A percentile compares a stretch with the other conserved stretches of the same genome.
Conservation (phyloP, 2,797 vertebrate species). For the Hybognathus amarus region DNA sequence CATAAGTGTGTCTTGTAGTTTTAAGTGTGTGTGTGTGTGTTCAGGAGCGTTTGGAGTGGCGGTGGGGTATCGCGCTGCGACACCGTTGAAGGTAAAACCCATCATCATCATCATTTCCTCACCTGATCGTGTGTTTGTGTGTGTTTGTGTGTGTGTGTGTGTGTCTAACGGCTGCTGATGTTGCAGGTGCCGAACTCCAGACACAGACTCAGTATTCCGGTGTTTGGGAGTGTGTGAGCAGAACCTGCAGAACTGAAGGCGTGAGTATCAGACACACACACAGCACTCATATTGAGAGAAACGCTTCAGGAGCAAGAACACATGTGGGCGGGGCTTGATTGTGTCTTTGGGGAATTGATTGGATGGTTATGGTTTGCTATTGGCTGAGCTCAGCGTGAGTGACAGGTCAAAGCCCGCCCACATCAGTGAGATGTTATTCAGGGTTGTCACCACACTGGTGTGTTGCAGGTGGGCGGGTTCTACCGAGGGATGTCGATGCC, state of each 20-base stretch:
- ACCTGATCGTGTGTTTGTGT: too few species aligned
- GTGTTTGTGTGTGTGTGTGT: too few species aligned
- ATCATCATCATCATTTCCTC: not conserved
- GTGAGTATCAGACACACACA: constrained; percentile 64
- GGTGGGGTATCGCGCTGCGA: constrained; percentile 87
- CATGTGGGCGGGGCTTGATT: not conserved
- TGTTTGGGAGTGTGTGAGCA: constrained; percentile 82
- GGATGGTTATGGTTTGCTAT: not conserved
- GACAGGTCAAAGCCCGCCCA: not conserved
- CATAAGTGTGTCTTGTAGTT: not conserved
- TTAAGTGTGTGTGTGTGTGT: constrained; percentile 58
- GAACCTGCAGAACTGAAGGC: constrained; percentile 79
- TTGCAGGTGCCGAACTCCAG: constrained; percentile 85
- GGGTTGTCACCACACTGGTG: not conserved
- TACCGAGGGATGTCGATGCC: constrained; percentile 85
- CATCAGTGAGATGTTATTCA: too few species aligned
- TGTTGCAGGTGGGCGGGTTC: constrained; percentile 80
- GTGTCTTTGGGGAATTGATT: not conserved
- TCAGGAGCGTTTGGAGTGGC: constrained; percentile 84
- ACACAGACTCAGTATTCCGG: constrained; percentile 77
- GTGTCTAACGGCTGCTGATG: not conserved
- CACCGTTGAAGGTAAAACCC: constrained; percentile 83
- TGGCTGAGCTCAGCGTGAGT: not conserved
- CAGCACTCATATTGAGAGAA: not conserved
- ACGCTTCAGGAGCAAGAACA: rapidly evolving